These are phyloP conservation scores for Panagrolaimus sp. DNA, from an alignment of 1,140 invertebrate genomes.

Conservation along the genomic window DNA sequence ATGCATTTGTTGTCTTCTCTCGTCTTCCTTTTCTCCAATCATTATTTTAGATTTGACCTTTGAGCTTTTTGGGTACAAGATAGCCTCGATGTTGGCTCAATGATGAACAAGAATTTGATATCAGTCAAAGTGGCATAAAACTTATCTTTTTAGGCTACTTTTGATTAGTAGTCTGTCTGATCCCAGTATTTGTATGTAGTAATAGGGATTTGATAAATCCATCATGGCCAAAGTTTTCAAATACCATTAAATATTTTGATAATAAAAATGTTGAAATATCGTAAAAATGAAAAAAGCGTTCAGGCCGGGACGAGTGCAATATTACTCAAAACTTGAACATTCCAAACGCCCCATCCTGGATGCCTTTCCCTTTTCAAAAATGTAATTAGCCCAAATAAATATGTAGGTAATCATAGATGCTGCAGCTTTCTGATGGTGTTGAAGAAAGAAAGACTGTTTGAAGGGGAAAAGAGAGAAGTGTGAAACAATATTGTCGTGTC, in stretches of 20 bases:
- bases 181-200: too few species aligned
- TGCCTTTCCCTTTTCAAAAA: background rate
- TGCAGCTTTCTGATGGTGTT: background rate
- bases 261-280: background rate
- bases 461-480: background rate
- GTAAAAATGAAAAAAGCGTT: background rate
- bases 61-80: too few species aligned
- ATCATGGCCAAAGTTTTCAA: too few species aligned
- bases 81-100: too few species aligned
- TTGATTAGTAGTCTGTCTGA: background rate
- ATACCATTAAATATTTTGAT: background rate
- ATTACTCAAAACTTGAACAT: slow-evolving; percentile 7
- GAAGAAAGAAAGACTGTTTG: background rate
- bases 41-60: too few species aligned
- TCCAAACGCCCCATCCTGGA: slow-evolving; percentile 14
- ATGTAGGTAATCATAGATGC: background rate
- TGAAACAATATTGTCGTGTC: background rate
- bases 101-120: too few species aligned
- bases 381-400: background rate
- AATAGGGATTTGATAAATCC: too few species aligned
- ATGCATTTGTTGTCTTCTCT: too few species aligned
- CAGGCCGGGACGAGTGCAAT: slow-evolving; percentile 15
- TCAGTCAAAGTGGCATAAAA: too few species aligned
- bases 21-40: too few species aligned
- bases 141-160: background rate